These are phyloP conservation scores for Glyphotaelius pellucidus DNA, from an alignment of 2,888 invertebrate species.

Conservation along the genomic window DNA sequence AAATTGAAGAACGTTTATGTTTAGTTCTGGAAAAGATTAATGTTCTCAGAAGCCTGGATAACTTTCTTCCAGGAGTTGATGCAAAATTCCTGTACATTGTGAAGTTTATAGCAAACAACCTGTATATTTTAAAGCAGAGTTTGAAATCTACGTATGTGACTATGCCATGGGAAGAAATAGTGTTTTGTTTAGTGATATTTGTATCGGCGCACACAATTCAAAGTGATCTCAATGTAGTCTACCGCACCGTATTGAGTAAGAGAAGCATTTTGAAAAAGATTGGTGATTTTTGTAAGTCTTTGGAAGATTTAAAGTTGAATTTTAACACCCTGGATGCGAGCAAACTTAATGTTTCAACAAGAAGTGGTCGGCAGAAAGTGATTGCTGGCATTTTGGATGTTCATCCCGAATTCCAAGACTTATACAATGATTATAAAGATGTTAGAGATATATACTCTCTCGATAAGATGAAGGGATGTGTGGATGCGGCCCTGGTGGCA, in stretches of 20 bases:
- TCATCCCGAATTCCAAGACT: not conserved
- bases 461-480: not conserved
- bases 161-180: slow-evolving; percentile 29
- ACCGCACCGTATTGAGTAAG: not conserved
- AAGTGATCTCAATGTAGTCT: not conserved
- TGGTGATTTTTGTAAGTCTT: not conserved
- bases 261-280: not conserved
- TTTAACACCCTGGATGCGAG: not conserved
- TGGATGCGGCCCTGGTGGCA: not conserved
- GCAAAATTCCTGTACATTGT: slow-evolving; percentile 5
- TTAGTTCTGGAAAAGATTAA: slow-evolving; percentile 12
- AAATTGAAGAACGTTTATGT: not conserved
- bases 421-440: slow-evolving; percentile 33
- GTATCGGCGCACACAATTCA: not conserved
- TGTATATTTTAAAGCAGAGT: slow-evolving; percentile 14
- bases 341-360: not conserved
- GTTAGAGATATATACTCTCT: slow-evolving; percentile 42
- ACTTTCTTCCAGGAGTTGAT: not conserved
- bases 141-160: not conserved
- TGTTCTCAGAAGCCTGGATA: not conserved
- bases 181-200: slow-evolving; percentile 21
- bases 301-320: not conserved
- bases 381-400: not conserved
- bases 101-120: not conserved
- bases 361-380: not conserved